A percentile compares a stretch with the other conserved stretches of the same genome.
Conservation (phyloP, 2,888 invertebrate genomes). For the Atrina japonica region DNA sequence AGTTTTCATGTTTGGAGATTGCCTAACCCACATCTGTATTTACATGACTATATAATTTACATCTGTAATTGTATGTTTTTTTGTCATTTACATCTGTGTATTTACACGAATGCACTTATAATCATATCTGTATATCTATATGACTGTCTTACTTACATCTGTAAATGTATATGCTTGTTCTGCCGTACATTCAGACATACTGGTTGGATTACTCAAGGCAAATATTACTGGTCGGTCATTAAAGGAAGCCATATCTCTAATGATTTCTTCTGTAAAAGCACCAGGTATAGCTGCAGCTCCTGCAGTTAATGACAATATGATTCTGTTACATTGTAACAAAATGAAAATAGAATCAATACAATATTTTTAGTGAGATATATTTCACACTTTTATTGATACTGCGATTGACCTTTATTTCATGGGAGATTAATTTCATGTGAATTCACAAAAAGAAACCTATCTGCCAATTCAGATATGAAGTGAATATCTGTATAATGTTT, state of each 20-base stretch:
- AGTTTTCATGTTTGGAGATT: no score
- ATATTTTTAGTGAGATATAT: not conserved
- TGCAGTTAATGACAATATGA: conserved; percentile 43
- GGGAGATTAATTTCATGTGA: no score
- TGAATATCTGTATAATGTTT: no score
- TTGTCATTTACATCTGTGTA: not conserved
- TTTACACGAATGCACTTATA: not conserved
- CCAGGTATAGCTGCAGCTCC: conserved; percentile 96
- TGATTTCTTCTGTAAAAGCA: conserved; percentile 94
- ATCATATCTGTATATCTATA: no score
- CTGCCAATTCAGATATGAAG: no score
- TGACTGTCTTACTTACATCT: no score
- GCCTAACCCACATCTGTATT: no score
- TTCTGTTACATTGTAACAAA: not conserved
- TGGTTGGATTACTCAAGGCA: conserved; percentile 98
- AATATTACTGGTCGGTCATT: conserved; percentile 96
- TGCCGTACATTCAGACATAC: conserved; percentile 99
- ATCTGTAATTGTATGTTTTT: no score
- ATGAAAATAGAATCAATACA: conserved; percentile 10
- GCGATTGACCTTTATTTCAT: no score
- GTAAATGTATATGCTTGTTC: conserved; percentile 95
- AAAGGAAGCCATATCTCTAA: conserved; percentile 91
- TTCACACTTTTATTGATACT: not conserved
- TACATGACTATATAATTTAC: no score
- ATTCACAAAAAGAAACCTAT: no score